Conservation (phyloP, 2,797 vertebrate species). For the Galagoides demidoff region DNA sequence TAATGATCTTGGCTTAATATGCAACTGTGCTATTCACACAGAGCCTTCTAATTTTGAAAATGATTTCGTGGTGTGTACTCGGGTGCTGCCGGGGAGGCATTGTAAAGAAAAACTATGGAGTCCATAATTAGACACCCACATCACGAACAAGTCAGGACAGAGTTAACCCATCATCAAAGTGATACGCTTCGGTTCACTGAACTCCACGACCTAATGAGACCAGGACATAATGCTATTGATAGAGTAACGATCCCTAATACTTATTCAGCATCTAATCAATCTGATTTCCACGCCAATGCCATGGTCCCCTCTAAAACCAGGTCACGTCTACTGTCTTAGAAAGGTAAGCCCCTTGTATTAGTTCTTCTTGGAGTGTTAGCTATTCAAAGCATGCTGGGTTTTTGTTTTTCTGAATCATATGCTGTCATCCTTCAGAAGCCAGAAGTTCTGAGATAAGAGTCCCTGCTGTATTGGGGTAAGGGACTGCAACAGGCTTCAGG, state of each 20-base stretch:
- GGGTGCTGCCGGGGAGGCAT: not conserved
- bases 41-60: not conserved
- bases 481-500: not conserved
- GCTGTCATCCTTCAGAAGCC: not conserved
- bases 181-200: rapidly evolving
- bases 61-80: not conserved
- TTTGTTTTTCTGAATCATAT: not conserved
- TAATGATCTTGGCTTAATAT: not conserved
- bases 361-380: not conserved
- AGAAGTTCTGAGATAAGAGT: not conserved
- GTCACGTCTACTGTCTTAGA: not conserved
- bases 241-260: not conserved
- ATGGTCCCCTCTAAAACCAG: not conserved
- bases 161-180: not conserved
- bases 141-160: not conserved
- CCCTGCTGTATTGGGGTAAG: not conserved
- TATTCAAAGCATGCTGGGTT: not conserved
- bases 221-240: not conserved
- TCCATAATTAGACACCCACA: rapidly evolving
- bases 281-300: not conserved
- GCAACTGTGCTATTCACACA: rapidly evolving
- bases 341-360: not conserved
- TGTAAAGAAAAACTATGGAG: not conserved
- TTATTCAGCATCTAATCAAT: not conserved
- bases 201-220: not conserved